These are phyloP conservation scores for Orthochromis indermauri DNA, from an alignment of 2,113 vertebrate genomes.

Conservation along the genomic window DNA sequence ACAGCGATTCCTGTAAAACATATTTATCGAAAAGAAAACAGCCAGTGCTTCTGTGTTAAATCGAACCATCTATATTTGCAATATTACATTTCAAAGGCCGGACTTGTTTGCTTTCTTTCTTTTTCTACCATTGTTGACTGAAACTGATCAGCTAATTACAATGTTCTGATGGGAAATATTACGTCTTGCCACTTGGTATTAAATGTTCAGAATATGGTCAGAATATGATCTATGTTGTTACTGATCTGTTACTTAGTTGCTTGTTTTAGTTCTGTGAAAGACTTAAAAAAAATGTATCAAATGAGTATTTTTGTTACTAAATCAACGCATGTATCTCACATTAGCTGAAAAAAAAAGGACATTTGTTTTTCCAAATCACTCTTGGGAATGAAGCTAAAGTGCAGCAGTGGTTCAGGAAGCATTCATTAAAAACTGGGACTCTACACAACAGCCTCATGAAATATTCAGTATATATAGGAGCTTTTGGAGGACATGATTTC, in stretches of 20 bases:
- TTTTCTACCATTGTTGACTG: neutral
- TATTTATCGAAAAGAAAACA: neutral
- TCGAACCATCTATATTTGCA: neutral
- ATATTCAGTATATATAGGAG: conserved; percentile 37
- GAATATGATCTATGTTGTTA: neutral
- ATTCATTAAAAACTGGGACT: conserved; percentile 42
- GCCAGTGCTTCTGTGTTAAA: neutral
- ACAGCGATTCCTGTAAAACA: neutral
- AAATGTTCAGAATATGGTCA: neutral
- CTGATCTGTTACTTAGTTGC: neutral
- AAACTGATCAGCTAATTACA: neutral
- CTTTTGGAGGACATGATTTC: conserved; percentile 14
- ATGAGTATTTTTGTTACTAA: neutral
- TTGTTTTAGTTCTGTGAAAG: neutral
- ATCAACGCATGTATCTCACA: neutral
- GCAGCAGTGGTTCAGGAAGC: conserved; percentile 17
- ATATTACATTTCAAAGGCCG: neutral
- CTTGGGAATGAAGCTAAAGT: conserved; percentile 17
- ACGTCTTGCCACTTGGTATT: neutral
- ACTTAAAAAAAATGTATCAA: neutral
- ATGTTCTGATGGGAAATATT: neutral
- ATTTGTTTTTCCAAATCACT: conserved; percentile 13
- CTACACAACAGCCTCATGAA: conserved; percentile 29
- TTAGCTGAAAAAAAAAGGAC: neutral
- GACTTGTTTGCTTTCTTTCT: neutral